Evolutionary conservation across 2,888 invertebrate species (phyloP).

Genomic region (Cheilosia scutellata): DNA sequence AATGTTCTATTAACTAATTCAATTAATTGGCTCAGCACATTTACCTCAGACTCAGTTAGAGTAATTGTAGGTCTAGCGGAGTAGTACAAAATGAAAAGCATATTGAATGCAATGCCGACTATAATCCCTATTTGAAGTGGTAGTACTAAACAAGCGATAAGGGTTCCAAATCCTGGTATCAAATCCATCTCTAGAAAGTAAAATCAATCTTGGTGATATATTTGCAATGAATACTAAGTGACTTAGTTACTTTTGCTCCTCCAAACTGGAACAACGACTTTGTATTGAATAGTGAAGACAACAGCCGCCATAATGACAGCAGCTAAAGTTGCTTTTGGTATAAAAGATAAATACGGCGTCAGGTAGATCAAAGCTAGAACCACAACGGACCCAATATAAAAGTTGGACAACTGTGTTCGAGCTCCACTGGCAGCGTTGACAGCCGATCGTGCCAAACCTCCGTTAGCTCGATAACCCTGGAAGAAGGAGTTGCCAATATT

Average conservation of each 20-base stretch:
- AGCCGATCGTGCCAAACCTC: constrained; percentile 91
- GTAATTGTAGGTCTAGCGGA: constrained; percentile 94
- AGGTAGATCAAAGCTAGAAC: constrained; percentile 92
- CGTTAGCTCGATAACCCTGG: constrained; percentile 91
- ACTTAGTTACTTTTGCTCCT: constrained; percentile 90
- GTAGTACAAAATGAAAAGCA: constrained; percentile 93
- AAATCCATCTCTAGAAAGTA: constrained; percentile 90
- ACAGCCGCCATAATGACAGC: constrained; percentile 96
- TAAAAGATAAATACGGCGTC: constrained; percentile 93
- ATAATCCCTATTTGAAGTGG: constrained; percentile 95
- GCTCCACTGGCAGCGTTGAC: constrained; percentile 96
- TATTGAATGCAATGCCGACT: constrained; percentile 91
- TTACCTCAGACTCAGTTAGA: constrained; percentile 90
- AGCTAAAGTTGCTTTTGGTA: constrained; percentile 93
- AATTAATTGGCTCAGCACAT: neutral
- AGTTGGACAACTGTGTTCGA: constrained; percentile 92
- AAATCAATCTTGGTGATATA: neutral
- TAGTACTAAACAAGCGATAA: constrained; percentile 92
- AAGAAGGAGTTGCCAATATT: constrained; percentile 94
- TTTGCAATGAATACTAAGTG: neutral
- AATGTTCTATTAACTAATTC: neutral
- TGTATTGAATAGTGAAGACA: constrained; percentile 94
- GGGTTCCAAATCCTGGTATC: constrained; percentile 93
- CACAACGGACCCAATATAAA: constrained; percentile 92
- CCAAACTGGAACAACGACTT: constrained; percentile 94